phyloP scores from a whole-genome alignment of 2,797 vertebrate genomes.

The Onychomys leucogaster region DNA sequence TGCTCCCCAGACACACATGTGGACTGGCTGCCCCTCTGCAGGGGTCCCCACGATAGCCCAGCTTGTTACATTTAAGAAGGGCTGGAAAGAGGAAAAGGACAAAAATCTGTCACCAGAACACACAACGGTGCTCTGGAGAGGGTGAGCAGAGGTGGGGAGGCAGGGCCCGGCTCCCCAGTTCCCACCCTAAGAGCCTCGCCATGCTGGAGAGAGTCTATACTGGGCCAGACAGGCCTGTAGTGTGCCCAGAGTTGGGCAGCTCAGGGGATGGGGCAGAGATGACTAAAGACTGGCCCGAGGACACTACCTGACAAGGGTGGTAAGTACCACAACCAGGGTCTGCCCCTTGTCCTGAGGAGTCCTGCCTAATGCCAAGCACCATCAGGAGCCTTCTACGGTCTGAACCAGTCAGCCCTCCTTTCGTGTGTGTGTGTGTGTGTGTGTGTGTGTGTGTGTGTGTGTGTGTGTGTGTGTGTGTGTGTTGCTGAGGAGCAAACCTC shows the following conservation, averaged over 20 bases:
- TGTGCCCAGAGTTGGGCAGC: background rate
- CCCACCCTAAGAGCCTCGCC: background rate
- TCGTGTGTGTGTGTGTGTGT: background rate
- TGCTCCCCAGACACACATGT: background rate
- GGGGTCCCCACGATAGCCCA: background rate
- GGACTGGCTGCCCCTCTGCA: fast-evolving
- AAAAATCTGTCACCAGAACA: background rate
- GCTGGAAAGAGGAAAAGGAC: background rate
- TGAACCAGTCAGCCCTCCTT: background rate
- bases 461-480: background rate
- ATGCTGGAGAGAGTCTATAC: background rate
- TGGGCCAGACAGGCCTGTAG: background rate
- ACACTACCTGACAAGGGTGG: no score
- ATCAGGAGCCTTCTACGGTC: background rate
- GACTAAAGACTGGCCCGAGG: background rate
- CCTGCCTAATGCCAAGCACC: background rate
- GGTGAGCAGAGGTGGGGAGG: no score
- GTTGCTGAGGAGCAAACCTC: background rate
- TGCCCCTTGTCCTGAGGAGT: background rate
- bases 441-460: background rate
- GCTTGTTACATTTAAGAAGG: background rate
- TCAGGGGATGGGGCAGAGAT: background rate
- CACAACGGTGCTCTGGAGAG: background rate
- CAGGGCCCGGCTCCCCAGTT: fast-evolving
- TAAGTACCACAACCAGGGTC: background rate